These are phyloP conservation scores for Chitala chitala DNA, from an alignment of 2,113 vertebrate species.

Conservation along the genomic window DNA sequence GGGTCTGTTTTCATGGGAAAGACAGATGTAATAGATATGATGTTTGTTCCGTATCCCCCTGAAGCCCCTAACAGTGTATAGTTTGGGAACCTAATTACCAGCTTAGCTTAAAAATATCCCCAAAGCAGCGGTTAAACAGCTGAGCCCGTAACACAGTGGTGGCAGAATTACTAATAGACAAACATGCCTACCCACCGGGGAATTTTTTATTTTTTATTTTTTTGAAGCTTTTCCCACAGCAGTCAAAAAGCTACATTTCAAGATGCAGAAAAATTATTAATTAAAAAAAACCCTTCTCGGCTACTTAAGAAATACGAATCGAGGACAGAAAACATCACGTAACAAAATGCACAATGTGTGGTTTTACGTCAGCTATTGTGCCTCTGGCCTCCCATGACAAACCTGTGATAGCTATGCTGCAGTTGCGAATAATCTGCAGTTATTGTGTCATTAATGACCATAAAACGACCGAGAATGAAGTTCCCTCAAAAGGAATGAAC, in stretches of 20 bases:
- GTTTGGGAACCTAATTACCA: too few relatives aligned
- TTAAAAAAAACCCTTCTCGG: background rate
- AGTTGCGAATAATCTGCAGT: too few relatives aligned
- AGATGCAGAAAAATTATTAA: background rate
- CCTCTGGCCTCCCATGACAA: too few relatives aligned
- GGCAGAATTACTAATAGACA: slow-evolving; percentile 1
- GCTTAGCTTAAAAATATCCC: background rate
- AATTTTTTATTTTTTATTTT: background rate
- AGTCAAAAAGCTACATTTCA: background rate
- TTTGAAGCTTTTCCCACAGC: background rate
- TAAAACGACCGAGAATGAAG: too few relatives aligned
- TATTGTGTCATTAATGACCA: too few relatives aligned
- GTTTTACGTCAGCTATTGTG: too few relatives aligned
- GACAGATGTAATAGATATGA: background rate
- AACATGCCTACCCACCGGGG: background rate
- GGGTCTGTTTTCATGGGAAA: background rate
- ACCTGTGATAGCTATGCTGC: too few relatives aligned
- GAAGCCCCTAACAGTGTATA: background rate
- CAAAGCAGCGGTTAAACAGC: background rate
- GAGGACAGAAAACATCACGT: too few relatives aligned
- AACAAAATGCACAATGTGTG: too few relatives aligned
- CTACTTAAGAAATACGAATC: too few relatives aligned
- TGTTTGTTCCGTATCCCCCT: background rate
- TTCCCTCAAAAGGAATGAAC: too few relatives aligned
- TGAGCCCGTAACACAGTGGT: background rate